These are phyloP conservation scores for Lysandra bellargus DNA, from an alignment of 2,888 invertebrate species.

Conservation along the genomic window DNA sequence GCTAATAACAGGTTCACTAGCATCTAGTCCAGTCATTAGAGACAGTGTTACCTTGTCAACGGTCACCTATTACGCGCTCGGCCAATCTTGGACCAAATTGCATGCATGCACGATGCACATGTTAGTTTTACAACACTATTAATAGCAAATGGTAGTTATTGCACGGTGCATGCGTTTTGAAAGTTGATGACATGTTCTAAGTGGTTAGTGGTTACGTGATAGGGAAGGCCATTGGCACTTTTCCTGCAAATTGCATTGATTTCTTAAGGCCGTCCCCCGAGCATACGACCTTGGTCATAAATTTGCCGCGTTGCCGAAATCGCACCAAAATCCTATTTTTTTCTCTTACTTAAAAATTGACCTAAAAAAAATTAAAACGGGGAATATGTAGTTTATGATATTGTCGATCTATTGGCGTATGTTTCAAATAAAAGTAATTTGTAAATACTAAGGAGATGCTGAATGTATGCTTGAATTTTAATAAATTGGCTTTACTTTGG, in stretches of 20 bases:
- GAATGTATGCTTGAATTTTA: too few relatives aligned
- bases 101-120: conserved; percentile 52
- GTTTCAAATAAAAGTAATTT: too few relatives aligned
- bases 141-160: conserved; percentile 58
- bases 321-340: too few relatives aligned
- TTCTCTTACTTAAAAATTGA: too few relatives aligned
- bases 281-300: too few relatives aligned
- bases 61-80: conserved; percentile 53
- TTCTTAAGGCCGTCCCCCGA: too few relatives aligned
- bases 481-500: too few relatives aligned
- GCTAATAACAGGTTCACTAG: conserved; percentile 7
- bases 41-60: conserved; percentile 2
- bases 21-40: neutral
- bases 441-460: too few relatives aligned
- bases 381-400: too few relatives aligned
- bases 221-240: conserved; percentile 5
- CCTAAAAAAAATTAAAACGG: too few relatives aligned
- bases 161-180: conserved; percentile 56
- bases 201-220: neutral
- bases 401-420: too few relatives aligned
- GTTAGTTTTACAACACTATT: conserved; percentile 53
- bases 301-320: too few relatives aligned
- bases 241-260: neutral
- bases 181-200: conserved; percentile 39
- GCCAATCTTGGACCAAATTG: conserved; percentile 56